Conservation (phyloP, 2,113 vertebrate genomes). For the Panthera uncia region DNA sequence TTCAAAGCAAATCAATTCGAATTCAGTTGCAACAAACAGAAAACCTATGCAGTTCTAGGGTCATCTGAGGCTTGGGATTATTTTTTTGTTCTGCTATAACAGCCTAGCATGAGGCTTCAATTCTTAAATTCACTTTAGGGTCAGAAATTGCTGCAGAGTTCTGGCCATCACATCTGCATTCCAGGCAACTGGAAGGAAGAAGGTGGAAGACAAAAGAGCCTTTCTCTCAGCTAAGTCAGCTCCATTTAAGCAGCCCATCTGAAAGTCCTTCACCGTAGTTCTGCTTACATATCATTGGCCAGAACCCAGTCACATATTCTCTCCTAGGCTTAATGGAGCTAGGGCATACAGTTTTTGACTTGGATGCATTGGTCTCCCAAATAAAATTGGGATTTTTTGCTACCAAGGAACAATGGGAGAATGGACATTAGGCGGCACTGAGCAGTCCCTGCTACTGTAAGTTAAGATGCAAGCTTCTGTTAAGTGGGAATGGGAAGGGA, state of each 20-base stretch:
- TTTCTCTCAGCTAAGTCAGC: not conserved
- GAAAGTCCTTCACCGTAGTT: not conserved
- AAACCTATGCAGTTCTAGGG: not conserved
- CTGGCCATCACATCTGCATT: constrained; percentile 9
- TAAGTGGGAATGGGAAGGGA: not conserved
- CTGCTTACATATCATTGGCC: not conserved
- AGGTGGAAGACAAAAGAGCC: not conserved
- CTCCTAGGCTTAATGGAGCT: not conserved
- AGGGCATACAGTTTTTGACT: not conserved
- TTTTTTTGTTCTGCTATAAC: not conserved
- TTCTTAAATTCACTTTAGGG: not conserved
- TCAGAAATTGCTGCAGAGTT: not conserved
- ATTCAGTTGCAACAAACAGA: not conserved
- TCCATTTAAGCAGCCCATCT: not conserved
- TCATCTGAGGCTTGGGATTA: not conserved
- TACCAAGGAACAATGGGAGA: not conserved
- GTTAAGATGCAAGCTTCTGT: not conserved
- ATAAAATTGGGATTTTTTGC: not conserved
- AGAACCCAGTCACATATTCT: not conserved
- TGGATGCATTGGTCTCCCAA: not conserved
- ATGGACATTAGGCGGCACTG: not conserved
- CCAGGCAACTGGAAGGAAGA: not conserved
- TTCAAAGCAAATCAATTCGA: not conserved
- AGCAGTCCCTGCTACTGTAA: not conserved
- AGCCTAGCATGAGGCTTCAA: not conserved